phyloP scores from a whole-genome alignment of 2,888 invertebrate species.

The Mayetiola destructor region DNA sequence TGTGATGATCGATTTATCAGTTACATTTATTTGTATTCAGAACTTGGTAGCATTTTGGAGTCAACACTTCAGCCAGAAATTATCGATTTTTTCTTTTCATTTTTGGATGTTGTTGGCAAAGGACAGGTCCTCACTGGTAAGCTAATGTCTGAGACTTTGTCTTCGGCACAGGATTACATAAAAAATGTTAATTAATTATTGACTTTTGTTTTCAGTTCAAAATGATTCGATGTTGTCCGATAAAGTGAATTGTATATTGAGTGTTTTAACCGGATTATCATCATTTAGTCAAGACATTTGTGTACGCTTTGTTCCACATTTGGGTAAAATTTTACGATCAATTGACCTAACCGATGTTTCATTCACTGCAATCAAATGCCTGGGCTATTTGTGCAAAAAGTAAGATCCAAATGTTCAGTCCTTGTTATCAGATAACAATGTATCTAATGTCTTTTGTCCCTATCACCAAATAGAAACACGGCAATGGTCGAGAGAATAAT shows the following conservation, averaged over 20 bases:
- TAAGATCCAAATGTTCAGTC: neutral
- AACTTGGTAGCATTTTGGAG: neutral
- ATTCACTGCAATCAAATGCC: conserved; percentile 9
- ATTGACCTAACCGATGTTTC: neutral
- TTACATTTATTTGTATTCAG: conserved; percentile 1
- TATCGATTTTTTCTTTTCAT: neutral
- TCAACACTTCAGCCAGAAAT: neutral
- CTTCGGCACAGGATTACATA: neutral
- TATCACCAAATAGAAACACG: conserved; percentile 23
- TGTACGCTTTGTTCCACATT: neutral
- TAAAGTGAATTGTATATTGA: conserved; percentile 10
- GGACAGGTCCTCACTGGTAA: neutral
- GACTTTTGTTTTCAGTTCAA: neutral
- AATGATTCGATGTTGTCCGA: conserved; percentile 1
- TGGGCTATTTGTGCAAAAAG: conserved; percentile 14
- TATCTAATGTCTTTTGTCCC: neutral
- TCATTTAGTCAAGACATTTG: neutral
- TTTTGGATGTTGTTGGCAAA: neutral
- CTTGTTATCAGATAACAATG: neutral
- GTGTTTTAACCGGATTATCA: neutral
- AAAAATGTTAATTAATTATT: neutral
- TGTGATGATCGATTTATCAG: neutral
- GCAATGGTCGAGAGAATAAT: conserved; percentile 29
- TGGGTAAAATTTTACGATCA: neutral
- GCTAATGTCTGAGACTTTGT: neutral